Evolutionary conservation across 2,113 vertebrate genomes (phyloP), one percentile per base, ranked within the genome.

Genomic region (Triplophysa siluroides): DNA sequence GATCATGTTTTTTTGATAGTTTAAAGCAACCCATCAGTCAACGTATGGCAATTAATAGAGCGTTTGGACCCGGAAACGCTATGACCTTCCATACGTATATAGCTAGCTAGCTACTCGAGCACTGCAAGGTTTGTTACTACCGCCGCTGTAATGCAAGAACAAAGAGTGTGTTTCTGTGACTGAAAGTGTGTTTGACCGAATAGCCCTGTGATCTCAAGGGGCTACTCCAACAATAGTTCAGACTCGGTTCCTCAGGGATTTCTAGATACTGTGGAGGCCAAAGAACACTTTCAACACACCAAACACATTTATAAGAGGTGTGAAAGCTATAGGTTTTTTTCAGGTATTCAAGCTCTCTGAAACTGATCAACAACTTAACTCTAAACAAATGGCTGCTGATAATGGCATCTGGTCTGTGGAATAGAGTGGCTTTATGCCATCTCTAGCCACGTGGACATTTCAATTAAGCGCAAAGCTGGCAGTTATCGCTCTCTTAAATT

Each of bases 201-300:
- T 63, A 24, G 65, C 65, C 50, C 33, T n/a, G 61, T 52, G 50
- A 68, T 77, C 72, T 60, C 64, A 18, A 50, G 50, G 82, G 67
- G 67, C 58, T 52, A 45, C 56, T 68, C 75, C 81, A 84, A 84
- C 71, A 78, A 84, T 81, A 75, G 76, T 26, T 29, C 18, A 38
- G 54, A 19, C 16, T 43, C 47, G 43, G 63, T 72, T 62, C 64
- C 63, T 58, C 18, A 26, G 54, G 62, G 18, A 50, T 81, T 88
- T 72, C 76, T 70, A 9, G 74, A 79, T 64, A 45, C 76, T 50
- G 33, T 83, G 73, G 69, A 68, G 65, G 16, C 70, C 41, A 26
- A 61, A n/a, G 82, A 62, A 29, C 43, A 45, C 43, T 33, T 68
- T 64, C 61, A 60, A 61, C 54, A 23, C 38, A 60, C 75, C 60